Percentiles rank a stretch among this genome's conserved stretches.
These are phyloP conservation scores for Phrynocephalus vlangalii DNA, from an alignment of 2,797 vertebrate genomes.

Conservation along the genomic window DNA sequence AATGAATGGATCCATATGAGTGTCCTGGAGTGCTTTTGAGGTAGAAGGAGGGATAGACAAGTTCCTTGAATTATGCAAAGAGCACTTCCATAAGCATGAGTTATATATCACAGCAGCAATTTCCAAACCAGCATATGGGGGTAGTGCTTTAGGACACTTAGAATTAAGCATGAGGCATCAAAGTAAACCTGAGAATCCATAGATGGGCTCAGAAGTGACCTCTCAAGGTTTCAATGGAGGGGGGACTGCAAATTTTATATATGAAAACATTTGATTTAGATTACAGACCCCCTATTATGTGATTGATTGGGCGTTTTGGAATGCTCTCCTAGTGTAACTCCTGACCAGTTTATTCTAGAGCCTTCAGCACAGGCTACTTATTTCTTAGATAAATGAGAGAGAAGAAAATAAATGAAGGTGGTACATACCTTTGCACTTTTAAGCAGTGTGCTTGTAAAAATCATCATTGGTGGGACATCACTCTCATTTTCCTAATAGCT, in stretches of 20 bases:
- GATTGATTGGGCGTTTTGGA: not conserved
- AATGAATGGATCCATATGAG: not conserved
- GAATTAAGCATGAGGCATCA: not conserved
- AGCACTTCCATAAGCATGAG: not conserved
- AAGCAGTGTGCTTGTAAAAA: slow-evolving; percentile 47
- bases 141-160: slow-evolving; percentile 13
- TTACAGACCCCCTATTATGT: not conserved
- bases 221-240: not conserved
- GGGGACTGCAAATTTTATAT: no score
- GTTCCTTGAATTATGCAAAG: slow-evolving; percentile 4
- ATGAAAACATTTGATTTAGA: not conserved
- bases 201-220: not conserved
- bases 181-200: not conserved
- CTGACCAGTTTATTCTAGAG: not conserved
- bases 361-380: slow-evolving; percentile 27
- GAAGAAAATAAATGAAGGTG: not conserved
- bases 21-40: not conserved
- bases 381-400: slow-evolving; percentile 36
- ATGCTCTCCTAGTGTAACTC: not conserved
- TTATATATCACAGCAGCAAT: not conserved
- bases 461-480: slow-evolving; percentile 61
- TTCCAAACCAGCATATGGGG: slow-evolving; percentile 2
- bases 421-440: slow-evolving; percentile 29
- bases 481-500: slow-evolving; percentile 35
- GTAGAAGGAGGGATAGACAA: not conserved